phyloP scores from a whole-genome alignment of 2,797 vertebrate genomes.

The Hyperoplus lanceolatus region DNA sequence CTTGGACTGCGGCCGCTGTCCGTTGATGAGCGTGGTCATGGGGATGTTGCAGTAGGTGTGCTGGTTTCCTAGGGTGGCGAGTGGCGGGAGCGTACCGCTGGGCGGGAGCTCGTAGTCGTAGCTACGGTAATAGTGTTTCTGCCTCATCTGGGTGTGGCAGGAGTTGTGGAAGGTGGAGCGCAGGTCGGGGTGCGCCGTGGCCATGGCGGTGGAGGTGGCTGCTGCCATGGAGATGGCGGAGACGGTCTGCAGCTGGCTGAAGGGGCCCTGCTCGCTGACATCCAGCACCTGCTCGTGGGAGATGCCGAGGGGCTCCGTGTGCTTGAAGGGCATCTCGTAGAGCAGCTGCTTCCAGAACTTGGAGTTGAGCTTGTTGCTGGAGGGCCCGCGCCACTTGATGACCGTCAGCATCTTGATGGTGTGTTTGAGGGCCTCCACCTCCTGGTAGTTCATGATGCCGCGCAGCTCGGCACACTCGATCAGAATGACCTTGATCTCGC shows the following conservation, averaged over 20 bases:
- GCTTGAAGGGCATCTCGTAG: constrained; percentile 99
- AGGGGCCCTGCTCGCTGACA: constrained; percentile 96
- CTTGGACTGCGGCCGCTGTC: constrained; percentile 95
- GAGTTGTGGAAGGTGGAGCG: constrained; percentile 96
- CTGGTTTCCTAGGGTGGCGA: constrained; percentile 95
- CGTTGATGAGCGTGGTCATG: constrained; percentile 96
- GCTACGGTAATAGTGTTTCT: constrained; percentile 99
- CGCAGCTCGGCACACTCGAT: constrained; percentile 98
- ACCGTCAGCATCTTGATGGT: constrained; percentile 98
- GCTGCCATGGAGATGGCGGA: constrained; percentile 98
- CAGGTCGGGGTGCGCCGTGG: constrained; percentile 95
- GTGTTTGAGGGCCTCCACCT: constrained; percentile 98
- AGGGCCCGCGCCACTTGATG: constrained; percentile 96
- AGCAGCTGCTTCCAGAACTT: constrained; percentile 99
- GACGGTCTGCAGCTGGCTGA: constrained; percentile 97
- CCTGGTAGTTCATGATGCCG: constrained; percentile 99
- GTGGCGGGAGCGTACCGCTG: constrained; percentile 92
- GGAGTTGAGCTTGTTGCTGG: constrained; percentile 98
- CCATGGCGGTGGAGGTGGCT: constrained; percentile 96
- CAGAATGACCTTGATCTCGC: constrained; percentile 98
- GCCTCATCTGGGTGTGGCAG: constrained; percentile 92
- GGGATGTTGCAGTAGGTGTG: constrained; percentile 99
- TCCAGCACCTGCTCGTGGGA: constrained; percentile 96
- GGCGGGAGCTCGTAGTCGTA: constrained; percentile 94
- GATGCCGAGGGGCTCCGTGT: constrained; percentile 92